These are phyloP conservation scores for Sphaeramia orbicularis DNA, from an alignment of 2,797 vertebrate genomes.

Conservation along the genomic window DNA sequence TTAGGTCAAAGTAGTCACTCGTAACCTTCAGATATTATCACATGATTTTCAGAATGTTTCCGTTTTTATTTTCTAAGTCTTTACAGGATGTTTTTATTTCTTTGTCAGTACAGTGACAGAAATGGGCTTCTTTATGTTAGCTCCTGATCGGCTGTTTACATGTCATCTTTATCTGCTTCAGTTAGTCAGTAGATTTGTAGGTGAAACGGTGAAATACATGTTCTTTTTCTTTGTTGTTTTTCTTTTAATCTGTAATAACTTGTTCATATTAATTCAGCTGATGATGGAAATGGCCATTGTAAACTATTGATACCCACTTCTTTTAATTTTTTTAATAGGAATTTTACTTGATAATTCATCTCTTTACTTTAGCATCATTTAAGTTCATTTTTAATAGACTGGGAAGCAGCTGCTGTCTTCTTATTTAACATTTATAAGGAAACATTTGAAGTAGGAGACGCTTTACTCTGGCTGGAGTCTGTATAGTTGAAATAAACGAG, in stretches of 20 bases:
- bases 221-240: neutral
- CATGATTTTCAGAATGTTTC: too few relatives aligned
- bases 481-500: too few relatives aligned
- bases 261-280: slow-evolving; percentile 7
- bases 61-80: too few relatives aligned
- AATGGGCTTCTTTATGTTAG: too few relatives aligned
- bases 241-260: slow-evolving; percentile 32
- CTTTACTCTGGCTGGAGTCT: too few relatives aligned
- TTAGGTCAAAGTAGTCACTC: too few relatives aligned
- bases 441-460: too few relatives aligned
- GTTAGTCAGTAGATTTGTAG: slow-evolving; percentile 19
- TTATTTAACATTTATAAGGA: too few relatives aligned
- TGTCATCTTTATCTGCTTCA: neutral
- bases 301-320: slow-evolving; percentile 22
- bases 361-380: slow-evolving; percentile 44
- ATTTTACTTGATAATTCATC: slow-evolving; percentile 60
- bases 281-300: slow-evolving; percentile 11
- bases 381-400: slow-evolving; percentile 16
- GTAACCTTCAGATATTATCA: too few relatives aligned
- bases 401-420: too few relatives aligned
- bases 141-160: slow-evolving; percentile 13
- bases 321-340: slow-evolving; percentile 31
- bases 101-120: slow-evolving; percentile 12
- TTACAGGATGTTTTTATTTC: neutral
- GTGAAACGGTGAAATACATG: slow-evolving; percentile 46